Base-by-base conservation (phyloP, 2,888 invertebrate genomes). In the Octonoba sinensis region DNA sequence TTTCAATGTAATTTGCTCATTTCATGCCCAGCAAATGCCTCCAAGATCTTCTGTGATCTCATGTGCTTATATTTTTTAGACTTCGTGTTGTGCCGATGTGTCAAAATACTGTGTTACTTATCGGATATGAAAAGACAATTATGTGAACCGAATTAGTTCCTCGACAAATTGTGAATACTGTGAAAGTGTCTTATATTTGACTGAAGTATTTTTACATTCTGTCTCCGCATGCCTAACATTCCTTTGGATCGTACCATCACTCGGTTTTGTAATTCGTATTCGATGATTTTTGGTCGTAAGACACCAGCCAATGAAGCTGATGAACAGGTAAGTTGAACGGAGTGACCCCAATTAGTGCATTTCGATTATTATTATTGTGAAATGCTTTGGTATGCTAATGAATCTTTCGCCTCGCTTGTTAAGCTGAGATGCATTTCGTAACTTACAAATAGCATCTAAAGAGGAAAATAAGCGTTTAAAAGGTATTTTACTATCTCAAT, bases 321-420 rank as follows among this genome's bases (percentile, higher is more conserved):
- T 44, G 67, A 69, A 69, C 79, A 79, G 73, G 79, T 73, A 73
- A 73, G 72, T 77, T 56, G 64, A 79, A 73, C 57, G 60, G 51
- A 72, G n/a, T 71, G 78, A 72, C 79, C 73, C 73, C 79, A 79
- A 79, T 79, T 79, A 79, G 67, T 73, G 56, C 44, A 60, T 74
- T 70, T 70, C 54, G 56, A 46, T 74, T 67, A 67, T 75, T 64
- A 73, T 44, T 69, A 67, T 79, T 79, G 69, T 62, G 60, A 73
- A 69, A 79, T 49, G 62, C 64, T 69, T 73, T 66, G 79, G 79
- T 73, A 79, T 79, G 79, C 64, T 73, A 79, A 79, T 79, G 73
- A 73, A 62, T 44, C 36, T 22, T 57, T 60, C 15, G 60, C 60
- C 18, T 60, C 36, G 4, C 27, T 60, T 64, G 36, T 4, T 27